Percentiles rank a stretch among this genome's conserved stretches.
Evolutionary conservation across 2,797 vertebrate genomes (phyloP).

Genomic region (Tragopan temminckii): DNA sequence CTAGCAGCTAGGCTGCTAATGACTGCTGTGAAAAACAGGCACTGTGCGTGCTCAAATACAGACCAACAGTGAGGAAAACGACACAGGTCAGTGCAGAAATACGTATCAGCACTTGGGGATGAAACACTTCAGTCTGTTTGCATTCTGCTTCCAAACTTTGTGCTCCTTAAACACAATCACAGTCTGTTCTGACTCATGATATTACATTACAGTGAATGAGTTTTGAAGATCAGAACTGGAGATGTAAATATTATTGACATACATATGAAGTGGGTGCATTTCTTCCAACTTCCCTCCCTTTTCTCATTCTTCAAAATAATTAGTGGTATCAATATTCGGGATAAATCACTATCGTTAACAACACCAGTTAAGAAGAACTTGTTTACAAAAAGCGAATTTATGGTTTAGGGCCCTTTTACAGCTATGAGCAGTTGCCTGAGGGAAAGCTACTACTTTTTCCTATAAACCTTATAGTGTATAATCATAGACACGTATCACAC

Average conservation of each 20-base stretch:
- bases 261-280: not conserved
- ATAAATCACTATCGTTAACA: not conserved
- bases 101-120: not conserved
- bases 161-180: not conserved
- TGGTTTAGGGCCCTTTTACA: not conserved
- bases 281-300: not conserved
- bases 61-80: not conserved
- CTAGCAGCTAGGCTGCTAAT: not conserved
- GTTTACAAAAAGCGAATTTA: not conserved
- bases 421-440: not conserved
- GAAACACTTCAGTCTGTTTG: not conserved
- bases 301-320: not conserved
- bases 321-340: not conserved
- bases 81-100: not conserved
- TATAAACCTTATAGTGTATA: not conserved
- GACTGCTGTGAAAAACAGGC: not conserved
- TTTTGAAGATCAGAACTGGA: not conserved
- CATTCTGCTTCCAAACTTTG: not conserved
- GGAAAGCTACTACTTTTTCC: not conserved
- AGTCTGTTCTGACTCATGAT: not conserved
- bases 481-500: not conserved
- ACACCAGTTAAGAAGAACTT: not conserved
- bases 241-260: not conserved
- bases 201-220: not conserved
- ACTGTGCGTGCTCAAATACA: not conserved